Evolutionary conservation across 2,113 vertebrate species (phyloP).

Genomic region (Salvelinus namaycush): DNA sequence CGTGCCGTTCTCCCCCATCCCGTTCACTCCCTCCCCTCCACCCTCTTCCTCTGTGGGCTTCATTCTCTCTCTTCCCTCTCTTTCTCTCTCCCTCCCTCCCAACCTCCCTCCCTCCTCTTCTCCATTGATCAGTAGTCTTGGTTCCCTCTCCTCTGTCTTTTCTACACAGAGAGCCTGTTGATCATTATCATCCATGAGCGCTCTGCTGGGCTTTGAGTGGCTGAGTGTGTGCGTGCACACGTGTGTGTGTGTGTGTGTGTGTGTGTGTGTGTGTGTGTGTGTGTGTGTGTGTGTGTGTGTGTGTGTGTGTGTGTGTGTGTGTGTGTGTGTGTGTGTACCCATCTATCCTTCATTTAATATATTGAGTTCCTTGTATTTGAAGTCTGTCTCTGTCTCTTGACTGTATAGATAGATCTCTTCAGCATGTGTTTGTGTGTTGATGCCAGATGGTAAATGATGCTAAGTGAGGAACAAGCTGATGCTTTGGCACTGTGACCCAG

Average conservation of each 20-base stretch:
- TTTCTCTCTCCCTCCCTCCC: background rate
- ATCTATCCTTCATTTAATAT: no score
- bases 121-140: background rate
- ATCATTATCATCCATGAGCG: slow-evolving; percentile 37
- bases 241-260: no score
- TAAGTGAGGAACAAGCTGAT: slow-evolving; percentile 32
- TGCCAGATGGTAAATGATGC: slow-evolving; percentile 35
- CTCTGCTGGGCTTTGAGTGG: slow-evolving; percentile 31
- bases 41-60: no score
- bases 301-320: no score
- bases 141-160: slow-evolving; percentile 1
- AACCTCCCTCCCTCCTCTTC: background rate
- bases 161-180: slow-evolving; percentile 35
- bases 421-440: background rate
- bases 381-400: no score
- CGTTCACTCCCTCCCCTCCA: no score
- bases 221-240: background rate
- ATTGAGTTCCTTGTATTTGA: no score
- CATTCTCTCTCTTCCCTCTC: background rate
- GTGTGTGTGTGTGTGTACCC: background rate
- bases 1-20: no score
- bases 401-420: background rate
- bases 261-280: no score
- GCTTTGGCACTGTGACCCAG: slow-evolving; percentile 17
- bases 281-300: no score